phyloP scores from a whole-genome alignment of 2,888 invertebrate species.

The Nemurella pictetii region DNA sequence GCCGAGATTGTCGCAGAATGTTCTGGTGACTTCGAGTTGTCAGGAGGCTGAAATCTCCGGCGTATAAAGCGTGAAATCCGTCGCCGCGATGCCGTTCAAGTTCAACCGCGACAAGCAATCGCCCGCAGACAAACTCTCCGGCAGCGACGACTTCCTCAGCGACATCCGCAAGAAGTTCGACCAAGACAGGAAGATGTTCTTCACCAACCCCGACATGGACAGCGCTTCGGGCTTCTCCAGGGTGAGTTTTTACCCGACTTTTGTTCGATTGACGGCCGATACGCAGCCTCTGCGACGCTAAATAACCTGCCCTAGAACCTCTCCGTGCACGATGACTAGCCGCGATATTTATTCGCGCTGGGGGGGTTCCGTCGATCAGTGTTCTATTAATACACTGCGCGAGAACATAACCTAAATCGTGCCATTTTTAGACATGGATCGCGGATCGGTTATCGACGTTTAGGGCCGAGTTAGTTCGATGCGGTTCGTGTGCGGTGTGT shows the following conservation, averaged over 20 bases:
- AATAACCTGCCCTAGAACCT: not conserved
- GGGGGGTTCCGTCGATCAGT: not conserved
- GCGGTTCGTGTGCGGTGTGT: too few relatives aligned
- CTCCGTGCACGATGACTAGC: not conserved
- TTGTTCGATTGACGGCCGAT: not conserved
- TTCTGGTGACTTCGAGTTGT: not conserved
- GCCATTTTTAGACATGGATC: not conserved
- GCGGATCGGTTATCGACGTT: too few relatives aligned
- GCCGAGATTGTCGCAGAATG: not conserved
- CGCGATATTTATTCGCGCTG: not conserved
- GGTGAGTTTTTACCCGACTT: conserved; percentile 43
- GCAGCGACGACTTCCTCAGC: conserved; percentile 48
- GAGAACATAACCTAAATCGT: conserved; percentile 3
- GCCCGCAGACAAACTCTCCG: conserved; percentile 47
- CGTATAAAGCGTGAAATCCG: not conserved
- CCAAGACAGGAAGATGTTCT: conserved; percentile 47
- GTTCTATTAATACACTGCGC: not conserved
- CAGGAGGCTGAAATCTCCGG: not conserved
- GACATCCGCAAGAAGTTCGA: conserved; percentile 47
- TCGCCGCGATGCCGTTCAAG: conserved; percentile 44
- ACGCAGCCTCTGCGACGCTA: not conserved
- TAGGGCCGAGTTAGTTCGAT: too few relatives aligned
- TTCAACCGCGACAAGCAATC: conserved; percentile 46
- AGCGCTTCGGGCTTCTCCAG: conserved; percentile 44
- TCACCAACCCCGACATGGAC: conserved; percentile 43